Percentiles rank a stretch among this genome's conserved stretches.
phyloP scores from a whole-genome alignment of 2,888 invertebrate genomes.

The Mantis religiosa region DNA sequence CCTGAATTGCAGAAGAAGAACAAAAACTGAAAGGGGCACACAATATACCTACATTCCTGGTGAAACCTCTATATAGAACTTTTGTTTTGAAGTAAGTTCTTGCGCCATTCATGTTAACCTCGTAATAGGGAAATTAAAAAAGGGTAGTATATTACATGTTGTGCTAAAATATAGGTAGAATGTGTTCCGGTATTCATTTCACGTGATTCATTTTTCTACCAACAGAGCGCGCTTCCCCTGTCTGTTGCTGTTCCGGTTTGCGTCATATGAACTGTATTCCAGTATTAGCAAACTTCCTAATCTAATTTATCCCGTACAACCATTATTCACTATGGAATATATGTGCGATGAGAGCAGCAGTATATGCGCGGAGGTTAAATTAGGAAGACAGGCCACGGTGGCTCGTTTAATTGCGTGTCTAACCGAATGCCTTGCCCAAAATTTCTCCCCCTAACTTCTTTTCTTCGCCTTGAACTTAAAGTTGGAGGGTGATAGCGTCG shows the following conservation, averaged over 20 bases:
- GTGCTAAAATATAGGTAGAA: no score
- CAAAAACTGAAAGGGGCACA: no score
- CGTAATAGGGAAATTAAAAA: no score
- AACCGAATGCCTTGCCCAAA: not conserved
- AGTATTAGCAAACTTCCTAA: not conserved
- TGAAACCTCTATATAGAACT: no score
- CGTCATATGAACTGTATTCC: not conserved
- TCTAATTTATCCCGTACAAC: not conserved
- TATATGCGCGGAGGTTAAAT: not conserved
- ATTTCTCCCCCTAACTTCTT: not conserved
- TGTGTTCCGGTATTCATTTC: no score
- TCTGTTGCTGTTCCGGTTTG: not conserved
- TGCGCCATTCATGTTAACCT: no score
- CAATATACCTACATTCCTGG: no score
- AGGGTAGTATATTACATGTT: no score
- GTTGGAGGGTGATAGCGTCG: not conserved
- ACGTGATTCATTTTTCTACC: not conserved
- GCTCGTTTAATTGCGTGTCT: not conserved
- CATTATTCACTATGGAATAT: not conserved
- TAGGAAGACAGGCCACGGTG: not conserved
- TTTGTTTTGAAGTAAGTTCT: no score
- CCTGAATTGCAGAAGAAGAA: no score
- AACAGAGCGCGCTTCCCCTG: not conserved
- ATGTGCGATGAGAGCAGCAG: not conserved
- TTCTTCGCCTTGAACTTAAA: not conserved